Evolutionary conservation across 2,797 vertebrate species (phyloP).

Genomic region (Gobio occitaniae): DNA sequence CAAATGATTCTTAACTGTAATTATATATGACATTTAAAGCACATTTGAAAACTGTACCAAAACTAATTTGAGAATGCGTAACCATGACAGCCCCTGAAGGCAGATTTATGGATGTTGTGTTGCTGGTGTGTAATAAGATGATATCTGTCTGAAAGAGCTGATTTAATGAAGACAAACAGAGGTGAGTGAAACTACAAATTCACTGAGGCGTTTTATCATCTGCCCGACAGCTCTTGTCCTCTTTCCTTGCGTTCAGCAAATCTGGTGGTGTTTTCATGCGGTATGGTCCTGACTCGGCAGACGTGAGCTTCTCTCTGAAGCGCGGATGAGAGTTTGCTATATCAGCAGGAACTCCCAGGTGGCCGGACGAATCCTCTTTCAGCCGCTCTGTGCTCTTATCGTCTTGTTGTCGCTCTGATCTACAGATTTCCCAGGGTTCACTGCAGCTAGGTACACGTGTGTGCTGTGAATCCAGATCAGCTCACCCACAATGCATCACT

Average conservation of each 20-base stretch:
- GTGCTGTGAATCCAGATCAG: slow-evolving; percentile 7
- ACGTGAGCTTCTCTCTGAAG: neutral
- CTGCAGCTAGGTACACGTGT: neutral
- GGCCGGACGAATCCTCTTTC: neutral
- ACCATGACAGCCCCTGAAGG: neutral
- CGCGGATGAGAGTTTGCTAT: neutral
- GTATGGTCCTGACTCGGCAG: neutral
- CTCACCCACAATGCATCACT: neutral
- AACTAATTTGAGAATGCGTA: neutral
- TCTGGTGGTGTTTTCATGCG: neutral
- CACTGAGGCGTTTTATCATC: neutral
- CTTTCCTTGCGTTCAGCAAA: slow-evolving; percentile 38
- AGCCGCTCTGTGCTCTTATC: neutral
- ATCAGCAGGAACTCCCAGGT: slow-evolving; percentile 12
- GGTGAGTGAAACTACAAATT: neutral
- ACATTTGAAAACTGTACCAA: neutral
- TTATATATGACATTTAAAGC: neutral
- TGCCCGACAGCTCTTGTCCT: neutral
- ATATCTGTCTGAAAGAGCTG: neutral
- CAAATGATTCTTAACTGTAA: neutral
- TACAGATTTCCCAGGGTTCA: slow-evolving; percentile 1
- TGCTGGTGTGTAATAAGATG: neutral
- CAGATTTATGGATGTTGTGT: neutral
- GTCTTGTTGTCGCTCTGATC: neutral
- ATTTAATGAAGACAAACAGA: slow-evolving; percentile 13